phyloP scores from a whole-genome alignment of 1,140 invertebrate genomes.

The Thaumetopoea pityocampa region DNA sequence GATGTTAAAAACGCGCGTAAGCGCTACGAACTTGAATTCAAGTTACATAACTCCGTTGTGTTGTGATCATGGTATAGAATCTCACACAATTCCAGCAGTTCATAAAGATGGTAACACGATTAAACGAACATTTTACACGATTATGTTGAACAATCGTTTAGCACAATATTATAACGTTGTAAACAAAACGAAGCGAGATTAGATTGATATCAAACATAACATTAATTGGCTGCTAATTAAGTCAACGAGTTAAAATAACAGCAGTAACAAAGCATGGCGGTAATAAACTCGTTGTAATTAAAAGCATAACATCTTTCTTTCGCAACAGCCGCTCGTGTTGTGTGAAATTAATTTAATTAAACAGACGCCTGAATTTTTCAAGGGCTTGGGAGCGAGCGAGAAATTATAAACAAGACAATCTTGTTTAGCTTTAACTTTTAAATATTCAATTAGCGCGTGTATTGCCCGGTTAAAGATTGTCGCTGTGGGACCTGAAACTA shows the following conservation, averaged over 20 bases:
- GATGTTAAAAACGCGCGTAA: constrained; percentile 5
- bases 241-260: constrained; percentile 23
- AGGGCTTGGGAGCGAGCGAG: constrained; percentile 3
- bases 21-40: constrained; percentile 4
- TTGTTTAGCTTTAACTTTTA: too few species aligned
- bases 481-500: too few species aligned
- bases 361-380: constrained; percentile 11
- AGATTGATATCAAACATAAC: constrained; percentile 45
- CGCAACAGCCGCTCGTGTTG: constrained; percentile 19
- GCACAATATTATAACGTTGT: constrained; percentile 20
- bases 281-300: constrained; percentile 31
- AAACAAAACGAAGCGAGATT: constrained; percentile 31
- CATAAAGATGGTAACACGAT: constrained; percentile 19
- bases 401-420: background rate
- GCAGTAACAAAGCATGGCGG: constrained; percentile 29
- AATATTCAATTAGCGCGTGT: too few species aligned
- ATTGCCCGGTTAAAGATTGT: too few species aligned
- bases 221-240: constrained; percentile 36
- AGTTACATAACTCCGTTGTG: constrained; percentile 3
- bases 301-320: constrained; percentile 23
- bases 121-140: constrained; percentile 17
- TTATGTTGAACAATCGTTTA: constrained; percentile 19
- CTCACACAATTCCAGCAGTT: constrained; percentile 7
- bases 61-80: constrained; percentile 12
- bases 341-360: constrained; percentile 19